A percentile compares a stretch with the other conserved stretches of the same genome.
phyloP scores from a whole-genome alignment of 2,888 invertebrate genomes.

The Erynnis tages region DNA sequence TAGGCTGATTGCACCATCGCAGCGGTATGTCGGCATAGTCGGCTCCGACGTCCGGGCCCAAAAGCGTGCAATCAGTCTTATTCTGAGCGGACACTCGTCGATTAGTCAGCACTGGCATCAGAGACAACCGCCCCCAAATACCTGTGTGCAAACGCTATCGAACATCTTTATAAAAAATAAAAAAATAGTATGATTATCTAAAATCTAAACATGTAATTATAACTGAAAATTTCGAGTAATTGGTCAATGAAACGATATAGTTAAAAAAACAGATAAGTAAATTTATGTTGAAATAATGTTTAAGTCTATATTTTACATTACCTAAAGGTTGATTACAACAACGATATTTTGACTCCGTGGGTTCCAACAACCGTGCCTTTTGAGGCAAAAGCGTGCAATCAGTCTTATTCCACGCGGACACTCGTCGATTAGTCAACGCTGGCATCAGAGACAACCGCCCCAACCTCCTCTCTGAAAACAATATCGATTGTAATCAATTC shows the following conservation, averaged over 20 bases:
- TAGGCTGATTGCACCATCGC: no score
- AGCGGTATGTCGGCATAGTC: no score
- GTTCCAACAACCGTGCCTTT: conserved; percentile 6
- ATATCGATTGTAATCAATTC: no score
- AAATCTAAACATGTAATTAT: no score
- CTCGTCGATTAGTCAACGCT: conserved; percentile 79
- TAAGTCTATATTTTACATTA: no score
- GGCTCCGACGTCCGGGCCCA: no score
- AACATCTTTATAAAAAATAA: no score
- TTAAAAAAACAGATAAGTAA: no score
- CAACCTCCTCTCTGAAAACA: conserved; percentile 56
- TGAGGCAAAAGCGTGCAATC: conserved; percentile 10
- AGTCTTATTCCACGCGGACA: conserved; percentile 77
- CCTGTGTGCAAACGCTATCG: conserved; percentile 64
- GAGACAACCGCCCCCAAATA: conserved; percentile 72
- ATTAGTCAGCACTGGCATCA: conserved; percentile 80
- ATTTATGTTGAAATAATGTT: no score
- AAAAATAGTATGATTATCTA: no score
- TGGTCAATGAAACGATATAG: no score
- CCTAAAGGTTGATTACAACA: conserved; percentile 9
- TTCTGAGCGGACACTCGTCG: conserved; percentile 79
- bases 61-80: no score
- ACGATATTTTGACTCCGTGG: not conserved
- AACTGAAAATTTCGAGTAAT: conserved; percentile 48
- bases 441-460: conserved; percentile 75